Percentiles rank a stretch among this genome's conserved stretches.
phyloP scores from a whole-genome alignment of 2,113 vertebrate species.

The Chiloscyllium plagiosum region DNA sequence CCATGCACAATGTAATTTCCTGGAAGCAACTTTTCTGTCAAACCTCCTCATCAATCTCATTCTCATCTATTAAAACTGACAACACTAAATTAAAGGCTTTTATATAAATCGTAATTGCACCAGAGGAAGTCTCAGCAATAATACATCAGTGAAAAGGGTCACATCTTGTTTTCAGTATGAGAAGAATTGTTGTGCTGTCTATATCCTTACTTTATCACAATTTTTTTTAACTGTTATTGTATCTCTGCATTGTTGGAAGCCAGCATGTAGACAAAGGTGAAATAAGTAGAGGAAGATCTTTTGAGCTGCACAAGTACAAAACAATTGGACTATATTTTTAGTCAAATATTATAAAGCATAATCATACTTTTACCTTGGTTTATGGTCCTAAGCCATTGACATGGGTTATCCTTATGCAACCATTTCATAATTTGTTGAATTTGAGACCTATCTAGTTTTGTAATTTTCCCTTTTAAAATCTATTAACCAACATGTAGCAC shows the following conservation, averaged over 20 bases:
- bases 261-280: neutral
- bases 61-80: slow-evolving; percentile 62
- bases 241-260: slow-evolving; percentile 8
- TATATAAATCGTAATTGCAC: slow-evolving; percentile 54
- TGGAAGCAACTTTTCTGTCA: slow-evolving; percentile 47
- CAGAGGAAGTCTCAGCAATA: slow-evolving; percentile 53
- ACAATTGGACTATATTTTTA: neutral
- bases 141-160: neutral
- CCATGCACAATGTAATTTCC: slow-evolving; percentile 48
- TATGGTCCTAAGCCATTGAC: neutral
- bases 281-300: neutral
- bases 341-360: neutral
- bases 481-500: neutral
- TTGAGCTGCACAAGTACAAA: neutral
- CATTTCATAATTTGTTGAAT: neutral
- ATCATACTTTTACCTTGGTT: neutral
- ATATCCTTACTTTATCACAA: neutral
- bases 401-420: too few relatives aligned
- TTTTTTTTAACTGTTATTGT: neutral
- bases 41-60: slow-evolving; percentile 43
- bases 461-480: neutral
- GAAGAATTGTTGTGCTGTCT: neutral
- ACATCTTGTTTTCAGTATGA: neutral
- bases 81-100: slow-evolving; percentile 55
- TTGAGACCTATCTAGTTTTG: neutral